These are phyloP conservation scores for Petrolisthes cinctipes DNA, from an alignment of 2,888 invertebrate species.

Conservation along the genomic window DNA sequence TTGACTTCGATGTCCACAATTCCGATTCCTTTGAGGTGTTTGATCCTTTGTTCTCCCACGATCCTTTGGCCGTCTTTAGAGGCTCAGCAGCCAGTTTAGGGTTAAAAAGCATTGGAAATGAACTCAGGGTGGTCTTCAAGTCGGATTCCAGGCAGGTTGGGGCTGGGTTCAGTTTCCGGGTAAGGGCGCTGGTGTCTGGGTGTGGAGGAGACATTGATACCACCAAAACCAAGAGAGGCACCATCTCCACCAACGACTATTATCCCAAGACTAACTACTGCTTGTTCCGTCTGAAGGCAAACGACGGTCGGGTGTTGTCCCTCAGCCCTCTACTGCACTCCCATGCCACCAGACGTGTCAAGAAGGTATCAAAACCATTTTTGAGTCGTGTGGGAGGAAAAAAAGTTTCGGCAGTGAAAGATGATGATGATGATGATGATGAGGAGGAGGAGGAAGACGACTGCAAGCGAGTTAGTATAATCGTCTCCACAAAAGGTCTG, in stretches of 20 bases:
- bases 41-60: constrained; percentile 30
- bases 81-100: constrained; percentile 6
- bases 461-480: constrained; percentile 30
- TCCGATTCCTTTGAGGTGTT: constrained; percentile 40
- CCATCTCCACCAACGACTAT: constrained; percentile 24
- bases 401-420: not conserved
- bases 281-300: constrained; percentile 43
- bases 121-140: constrained; percentile 38
- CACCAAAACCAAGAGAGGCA: constrained; percentile 8
- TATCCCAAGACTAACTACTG: constrained; percentile 40
- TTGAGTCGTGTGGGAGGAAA: no score
- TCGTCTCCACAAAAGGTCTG: constrained; percentile 35
- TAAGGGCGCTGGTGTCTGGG: constrained; percentile 26
- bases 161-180: constrained; percentile 26
- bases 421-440: not conserved
- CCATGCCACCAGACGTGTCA: no score
- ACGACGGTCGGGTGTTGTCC: constrained; percentile 35
- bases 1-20: constrained; percentile 34
- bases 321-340: not conserved
- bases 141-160: constrained; percentile 36
- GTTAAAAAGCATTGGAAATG: constrained; percentile 27
- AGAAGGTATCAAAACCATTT: not conserved
- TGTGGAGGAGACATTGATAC: constrained; percentile 51
- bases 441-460: not conserved
- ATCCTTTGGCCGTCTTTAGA: constrained; percentile 26